These are phyloP conservation scores for Catamblyrhynchus diadema DNA, from an alignment of 2,797 vertebrate genomes.

Conservation along the genomic window DNA sequence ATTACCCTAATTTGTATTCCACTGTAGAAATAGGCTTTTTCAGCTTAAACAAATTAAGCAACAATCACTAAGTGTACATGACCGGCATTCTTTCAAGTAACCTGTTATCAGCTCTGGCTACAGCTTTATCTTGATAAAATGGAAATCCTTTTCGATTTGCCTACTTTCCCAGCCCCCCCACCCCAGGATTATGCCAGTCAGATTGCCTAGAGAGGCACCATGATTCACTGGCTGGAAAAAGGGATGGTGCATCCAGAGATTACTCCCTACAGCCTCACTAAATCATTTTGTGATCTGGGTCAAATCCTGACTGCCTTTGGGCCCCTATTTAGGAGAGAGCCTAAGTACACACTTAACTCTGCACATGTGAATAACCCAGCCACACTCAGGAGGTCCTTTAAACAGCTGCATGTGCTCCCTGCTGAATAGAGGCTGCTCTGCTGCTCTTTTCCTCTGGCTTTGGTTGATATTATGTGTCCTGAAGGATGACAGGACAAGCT, in stretches of 20 bases:
- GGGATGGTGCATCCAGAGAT: background rate
- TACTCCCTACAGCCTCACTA: background rate
- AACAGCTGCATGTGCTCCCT: background rate
- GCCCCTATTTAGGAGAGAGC: background rate
- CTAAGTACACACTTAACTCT: conserved; percentile 5
- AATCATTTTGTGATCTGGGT: background rate
- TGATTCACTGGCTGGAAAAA: background rate
- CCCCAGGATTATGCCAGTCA: background rate
- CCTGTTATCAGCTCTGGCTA: conserved; percentile 59
- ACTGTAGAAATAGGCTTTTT: conserved; percentile 67
- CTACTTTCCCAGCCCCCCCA: background rate
- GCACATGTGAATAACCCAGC: background rate
- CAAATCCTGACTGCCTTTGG: conserved; percentile 10
- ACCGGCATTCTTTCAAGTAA: conserved; percentile 57
- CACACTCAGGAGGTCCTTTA: background rate
- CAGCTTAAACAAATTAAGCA: conserved; percentile 72
- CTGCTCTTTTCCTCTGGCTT: background rate
- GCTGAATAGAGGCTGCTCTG: background rate
- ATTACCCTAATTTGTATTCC: conserved; percentile 75
- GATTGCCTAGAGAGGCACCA: background rate
- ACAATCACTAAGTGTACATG: conserved; percentile 61
- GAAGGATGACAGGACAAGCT: background rate
- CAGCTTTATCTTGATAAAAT: conserved; percentile 52
- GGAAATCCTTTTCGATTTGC: conserved; percentile 39
- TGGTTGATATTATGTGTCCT: background rate